Base-by-base conservation (phyloP, 2,113 vertebrate genomes). In the Lasiurus borealis region DNA sequence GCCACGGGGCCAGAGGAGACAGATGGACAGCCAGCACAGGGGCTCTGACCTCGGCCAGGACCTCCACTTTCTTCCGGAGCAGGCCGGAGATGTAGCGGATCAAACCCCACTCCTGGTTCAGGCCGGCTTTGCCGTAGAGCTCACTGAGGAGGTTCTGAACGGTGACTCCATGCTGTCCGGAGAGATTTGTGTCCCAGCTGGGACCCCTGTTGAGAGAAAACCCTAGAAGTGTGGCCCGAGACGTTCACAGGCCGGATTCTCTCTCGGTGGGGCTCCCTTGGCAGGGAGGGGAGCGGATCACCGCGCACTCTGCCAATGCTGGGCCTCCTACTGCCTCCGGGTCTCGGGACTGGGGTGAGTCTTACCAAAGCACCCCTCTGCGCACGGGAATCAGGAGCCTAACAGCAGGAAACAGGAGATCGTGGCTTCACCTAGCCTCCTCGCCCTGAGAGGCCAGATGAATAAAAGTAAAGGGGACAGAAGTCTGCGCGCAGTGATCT, bases 81-180 rank as follows among this genome's bases (percentile, higher is more conserved):
- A 99, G 98, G 36, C 99, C 99, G 0, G 99, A 99, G 97, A 99
- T 99, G 94, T 99, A 99, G 82, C 99, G 99, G 93, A 99, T 99
- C 95, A 99, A 98, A 23, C 99, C 99, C 99, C 99, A 99, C 69
- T 99, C 99, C 88, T 99, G 99, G 92, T 98, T 98, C 72, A 98
- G 97, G 92, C 99, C 99, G 0, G 99, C 99, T 97, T 99, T 99
- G 64, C 97, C 97, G 54, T 99, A 99, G 40, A 99, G 98, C 96
- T 99, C 99, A 5, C 99, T 99, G 72, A 99, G 98, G 13, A 99
- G 99, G 66, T 97, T 98, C 11, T 98, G 98, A 83, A 99, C 99
- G 0, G 99, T 99, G 84, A 98, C 97, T 0, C 98, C 98, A 0
- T 97, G 97, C 91, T 99, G 99, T 68, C 98, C 99, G 2, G 98